phyloP scores from a whole-genome alignment of 2,888 invertebrate genomes.

The Noctua fimbriata region DNA sequence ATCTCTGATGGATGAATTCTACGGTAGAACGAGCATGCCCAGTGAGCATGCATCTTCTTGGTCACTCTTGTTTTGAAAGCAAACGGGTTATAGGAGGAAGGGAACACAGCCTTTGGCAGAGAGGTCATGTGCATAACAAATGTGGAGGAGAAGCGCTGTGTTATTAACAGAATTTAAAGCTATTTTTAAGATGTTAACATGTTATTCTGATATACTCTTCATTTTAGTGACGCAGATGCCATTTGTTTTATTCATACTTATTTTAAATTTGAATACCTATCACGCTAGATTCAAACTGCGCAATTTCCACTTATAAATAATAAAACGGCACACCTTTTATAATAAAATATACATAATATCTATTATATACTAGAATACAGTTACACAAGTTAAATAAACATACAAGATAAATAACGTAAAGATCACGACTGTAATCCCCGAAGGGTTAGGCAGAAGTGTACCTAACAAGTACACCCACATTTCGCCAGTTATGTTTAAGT shows the following conservation, averaged over 20 bases:
- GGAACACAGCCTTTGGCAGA: not conserved
- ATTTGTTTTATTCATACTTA: constrained; percentile 2
- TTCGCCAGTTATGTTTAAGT: too few relatives aligned
- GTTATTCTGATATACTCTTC: not conserved
- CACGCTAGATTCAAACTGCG: constrained; percentile 7
- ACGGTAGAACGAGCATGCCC: not conserved
- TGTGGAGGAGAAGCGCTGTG: not conserved
- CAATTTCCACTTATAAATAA: constrained; percentile 5
- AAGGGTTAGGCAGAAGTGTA: too few relatives aligned
- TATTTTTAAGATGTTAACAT: not conserved
- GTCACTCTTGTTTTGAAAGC: not conserved
- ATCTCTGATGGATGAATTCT: not conserved
- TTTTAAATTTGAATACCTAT: constrained; percentile 10
- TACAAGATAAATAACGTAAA: too few relatives aligned
- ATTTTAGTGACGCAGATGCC: constrained; percentile 6
- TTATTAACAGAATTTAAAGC: not conserved
- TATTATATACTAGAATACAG: too few relatives aligned
- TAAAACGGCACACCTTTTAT: not conserved
- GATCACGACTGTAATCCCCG: too few relatives aligned
- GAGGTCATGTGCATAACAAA: not conserved
- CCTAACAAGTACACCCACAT: too few relatives aligned
- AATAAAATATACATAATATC: not conserved
- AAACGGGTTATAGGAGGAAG: not conserved
- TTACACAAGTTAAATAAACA: too few relatives aligned
- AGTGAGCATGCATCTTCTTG: not conserved